Evolutionary conservation across 1,140 invertebrate genomes (phyloP), one percentile per base, ranked within the genome.

Genomic region (Euwallacea fornicatus): DNA sequence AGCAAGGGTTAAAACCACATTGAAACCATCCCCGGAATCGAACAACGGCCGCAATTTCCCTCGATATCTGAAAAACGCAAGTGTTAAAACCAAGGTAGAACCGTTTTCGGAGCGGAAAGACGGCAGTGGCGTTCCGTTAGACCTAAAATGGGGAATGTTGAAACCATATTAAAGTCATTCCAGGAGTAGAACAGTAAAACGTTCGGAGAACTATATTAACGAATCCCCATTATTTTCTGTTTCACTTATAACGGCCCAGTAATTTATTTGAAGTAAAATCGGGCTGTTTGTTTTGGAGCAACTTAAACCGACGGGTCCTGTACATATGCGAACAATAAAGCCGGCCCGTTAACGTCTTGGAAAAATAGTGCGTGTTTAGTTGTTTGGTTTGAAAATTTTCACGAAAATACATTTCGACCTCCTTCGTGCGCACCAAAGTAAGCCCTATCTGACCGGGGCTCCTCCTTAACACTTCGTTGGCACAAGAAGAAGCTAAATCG

Each of bases 301-400:
- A 13, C 42, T 63, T 63, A 63, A 50, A 50, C 43, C 3, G 61
- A 63, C 61, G 21, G 61, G 11, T 63, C 7, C 61, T 46, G 44
- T 63, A 16, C 61, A 63, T 63, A 63, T 50, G 61, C 61, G 15
- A 63, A 63, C 61, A 63, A 15, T 63, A 63, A 63, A 63, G 47
- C 61, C 21, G 15, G 44, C 7, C 61, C 21, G 61, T 63, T 63
- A 63, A 63, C 42, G 7, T 46, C n/a, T 63, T 63, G 15, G 44
- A 63, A 63, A 63, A 63, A 63, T 63, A 63, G 7, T 11, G 42
- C 3, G 7, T 21, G 43, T 9, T n/a, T 41, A 7, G 13, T 50
- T 47, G 61, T 50, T 46, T 63, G 44, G 41, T 7, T 63, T 42
- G 9, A 0, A 7, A 10, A 61, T 61, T 61, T 61, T 41, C 59